These are phyloP conservation scores for Romanogobio albipinnatus DNA, from an alignment of 2,113 vertebrate species.

Conservation along the genomic window DNA sequence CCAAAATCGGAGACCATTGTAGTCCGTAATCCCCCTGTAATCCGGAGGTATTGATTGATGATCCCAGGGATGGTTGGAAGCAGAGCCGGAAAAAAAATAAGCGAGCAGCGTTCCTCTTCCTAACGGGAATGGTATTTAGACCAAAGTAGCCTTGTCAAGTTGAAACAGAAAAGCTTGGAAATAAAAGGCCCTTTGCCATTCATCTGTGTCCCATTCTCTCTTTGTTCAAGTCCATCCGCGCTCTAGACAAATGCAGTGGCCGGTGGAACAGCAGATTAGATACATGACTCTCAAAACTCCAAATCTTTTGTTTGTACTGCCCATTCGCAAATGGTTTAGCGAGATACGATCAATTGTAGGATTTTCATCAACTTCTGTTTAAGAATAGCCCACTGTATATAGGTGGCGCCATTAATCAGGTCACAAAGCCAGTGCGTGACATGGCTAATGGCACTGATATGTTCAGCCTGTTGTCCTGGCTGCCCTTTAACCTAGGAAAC, in stretches of 20 bases:
- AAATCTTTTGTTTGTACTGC: conserved; percentile 11
- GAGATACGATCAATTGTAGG: neutral
- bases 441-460: conserved; percentile 29
- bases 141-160: conserved; percentile 59
- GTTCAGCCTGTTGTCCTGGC: conserved; percentile 20
- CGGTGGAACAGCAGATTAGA: conserved; percentile 37
- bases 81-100: conserved; percentile 50
- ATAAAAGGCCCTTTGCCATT: conserved; percentile 47
- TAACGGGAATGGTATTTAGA: conserved; percentile 58
- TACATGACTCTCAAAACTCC: neutral
- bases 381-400: conserved; percentile 3
- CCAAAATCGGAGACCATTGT: conserved; percentile 70
- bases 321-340: neutral
- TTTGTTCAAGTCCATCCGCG: conserved; percentile 8
- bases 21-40: conserved; percentile 74
- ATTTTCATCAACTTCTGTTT: neutral
- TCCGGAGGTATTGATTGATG: conserved; percentile 74
- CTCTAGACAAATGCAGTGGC: neutral
- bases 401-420: neutral
- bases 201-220: conserved; percentile 29
- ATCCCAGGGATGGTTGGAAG: conserved; percentile 69
- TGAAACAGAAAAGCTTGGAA: conserved; percentile 40
- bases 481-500: conserved; percentile 34
- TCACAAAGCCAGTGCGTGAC: conserved; percentile 17
- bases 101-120: conserved; percentile 54